Evolutionary conservation across 2,888 invertebrate species (phyloP), one percentile per base, ranked within the genome.

Genomic region (Gasteruption jaculator): DNA sequence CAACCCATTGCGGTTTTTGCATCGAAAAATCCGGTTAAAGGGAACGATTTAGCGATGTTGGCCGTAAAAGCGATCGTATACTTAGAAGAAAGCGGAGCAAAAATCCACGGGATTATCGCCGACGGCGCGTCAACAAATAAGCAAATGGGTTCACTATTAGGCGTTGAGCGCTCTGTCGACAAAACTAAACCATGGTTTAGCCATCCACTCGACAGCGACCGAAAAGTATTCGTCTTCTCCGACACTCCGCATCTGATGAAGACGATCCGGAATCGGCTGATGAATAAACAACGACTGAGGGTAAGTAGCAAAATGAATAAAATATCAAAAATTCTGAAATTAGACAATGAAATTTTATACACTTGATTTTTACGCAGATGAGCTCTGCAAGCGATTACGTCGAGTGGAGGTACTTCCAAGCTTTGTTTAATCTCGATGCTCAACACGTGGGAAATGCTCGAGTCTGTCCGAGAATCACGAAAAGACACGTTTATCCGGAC

Each of bases 211-310:
- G 45, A 49, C 36, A 45, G 44, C 11, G 14, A 21, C 4, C 33
- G 50, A 25, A 43, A 45, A 34, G 16, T 53, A 20, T 51, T 46
- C 22, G 26, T 51, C 15, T 54, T 53, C 26, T 50, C 52, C 7
- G 47, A 53, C 21, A 47, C 47, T 18, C 52, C 49, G 5, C 50
- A 56, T 24, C 32, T 55, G 4, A 42, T 56, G 1, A 55, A 56
- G 37, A 46, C 45, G 30, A 40, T 54, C 4, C 36, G 52, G 31
- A 54, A 53, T 41, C 43, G 56, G 18, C 20, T 51, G 10, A 43
- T 39, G 7, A 35, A 37, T 14, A 46, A 27, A 12, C 11, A 19
- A 24, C 21, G 20, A 12, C 25, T 43, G 19, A 33, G 24, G 29
- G 48, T 50, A 25, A 14, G 40, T 35, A n/a, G n/a, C n/a, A n/a